Percentiles rank a stretch among this genome's conserved stretches.
These are phyloP conservation scores for Sterrhoptilus dennistouni DNA, from an alignment of 2,113 vertebrate species.

Conservation along the genomic window DNA sequence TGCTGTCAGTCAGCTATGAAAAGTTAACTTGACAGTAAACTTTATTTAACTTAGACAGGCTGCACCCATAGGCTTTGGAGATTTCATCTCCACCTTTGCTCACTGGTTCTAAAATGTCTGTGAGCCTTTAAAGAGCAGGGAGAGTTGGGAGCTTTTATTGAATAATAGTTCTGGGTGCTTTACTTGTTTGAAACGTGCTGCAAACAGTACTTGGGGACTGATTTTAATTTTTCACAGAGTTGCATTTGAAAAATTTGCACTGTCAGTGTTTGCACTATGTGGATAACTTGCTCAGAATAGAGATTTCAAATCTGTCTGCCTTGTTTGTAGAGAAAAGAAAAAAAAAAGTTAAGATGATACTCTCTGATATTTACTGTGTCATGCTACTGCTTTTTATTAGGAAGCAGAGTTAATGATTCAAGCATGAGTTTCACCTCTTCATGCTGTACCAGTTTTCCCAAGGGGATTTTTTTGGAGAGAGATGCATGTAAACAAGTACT, in stretches of 20 bases:
- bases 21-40: neutral
- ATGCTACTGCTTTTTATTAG: slow-evolving; percentile 3
- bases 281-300: neutral
- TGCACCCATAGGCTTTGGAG: neutral
- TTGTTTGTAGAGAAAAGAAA: neutral
- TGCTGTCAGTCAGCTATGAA: neutral
- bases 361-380: neutral
- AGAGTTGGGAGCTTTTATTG: neutral
- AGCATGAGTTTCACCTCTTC: neutral
- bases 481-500: neutral
- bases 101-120: neutral
- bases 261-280: neutral
- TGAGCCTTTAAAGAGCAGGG: neutral
- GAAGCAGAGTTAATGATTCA: slow-evolving; percentile 24
- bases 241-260: neutral
- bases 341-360: neutral
- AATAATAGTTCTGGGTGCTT: neutral
- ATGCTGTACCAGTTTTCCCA: neutral
- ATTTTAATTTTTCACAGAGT: neutral
- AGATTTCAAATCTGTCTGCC: neutral
- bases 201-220: neutral
- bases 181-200: neutral
- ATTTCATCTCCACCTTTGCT: neutral
- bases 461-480: neutral
- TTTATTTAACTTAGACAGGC: neutral